Base-by-base conservation (phyloP, 2,888 invertebrate genomes). In the Oscheius sp. region DNA sequence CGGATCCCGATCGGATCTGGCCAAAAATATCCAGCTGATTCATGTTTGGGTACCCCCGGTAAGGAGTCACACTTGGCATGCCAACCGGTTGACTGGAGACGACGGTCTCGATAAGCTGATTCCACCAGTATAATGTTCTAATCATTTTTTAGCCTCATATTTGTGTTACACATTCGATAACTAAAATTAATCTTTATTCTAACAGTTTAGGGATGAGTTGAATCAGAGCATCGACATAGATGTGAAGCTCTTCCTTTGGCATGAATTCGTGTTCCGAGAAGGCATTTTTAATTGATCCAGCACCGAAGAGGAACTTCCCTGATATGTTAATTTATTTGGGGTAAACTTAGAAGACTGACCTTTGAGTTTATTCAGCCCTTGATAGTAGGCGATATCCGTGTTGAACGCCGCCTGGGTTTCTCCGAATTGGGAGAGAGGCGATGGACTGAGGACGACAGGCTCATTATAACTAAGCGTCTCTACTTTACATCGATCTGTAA, bases 261-360 rank as follows among this genome's bases (percentile, higher is more conserved):
- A 86, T 82, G 74, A 84, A 85, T 66, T 86, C 86, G 45, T 84
- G 72, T 21, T 79, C 77, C 0, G 84, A 83, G 59, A 85, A 85
- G 12, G 86, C 86, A 56, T 84, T 86, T 27, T 84, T 84, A 69
- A 86, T 86, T 12, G 85, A 84, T 2, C 86, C 86, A 2, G 78
- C 83, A 9, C 86, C 86, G 73, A 83, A 85, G 5, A 86, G 75
- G 53, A 78, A 86, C 16, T 78, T 76, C 12, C 76, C 84, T 79
- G 49, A 18, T 23, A 58, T 43, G n/a, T 23, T 13, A 18, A 18
- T 27, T 59, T 41, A 7, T n/a, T 5, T 35, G 29, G 27, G 2
- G 2, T 13, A n/a, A n/a, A n/a, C n/a, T 3, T 35, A 29, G 41
- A 46, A 64, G 13, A 1, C 25, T 16, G 18, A 77, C 80, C 85